Evolutionary conservation across 2,797 vertebrate species (phyloP).

Genomic region (Lithobates pipiens): DNA sequence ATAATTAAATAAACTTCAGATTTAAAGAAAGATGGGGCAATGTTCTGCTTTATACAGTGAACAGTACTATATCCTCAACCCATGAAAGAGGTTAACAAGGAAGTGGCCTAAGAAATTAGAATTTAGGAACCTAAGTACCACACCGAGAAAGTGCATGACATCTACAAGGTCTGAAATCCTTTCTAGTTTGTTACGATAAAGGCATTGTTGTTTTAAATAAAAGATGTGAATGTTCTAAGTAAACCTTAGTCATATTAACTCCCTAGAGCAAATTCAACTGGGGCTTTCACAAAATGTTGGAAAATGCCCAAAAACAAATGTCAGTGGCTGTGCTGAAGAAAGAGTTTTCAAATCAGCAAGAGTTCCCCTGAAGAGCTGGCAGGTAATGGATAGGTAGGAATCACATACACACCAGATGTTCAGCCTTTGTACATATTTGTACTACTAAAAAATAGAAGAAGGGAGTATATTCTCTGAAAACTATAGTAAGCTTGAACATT

Average conservation of each 20-base stretch:
- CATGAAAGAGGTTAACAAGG: no score
- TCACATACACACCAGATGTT: conserved; percentile 56
- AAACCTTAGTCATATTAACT: conserved; percentile 38
- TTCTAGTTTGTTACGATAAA: conserved; percentile 12
- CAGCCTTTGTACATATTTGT: conserved; percentile 16
- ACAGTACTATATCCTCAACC: no score
- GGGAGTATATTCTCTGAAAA: not conserved
- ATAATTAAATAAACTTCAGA: no score
- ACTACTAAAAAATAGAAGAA: conserved; percentile 6
- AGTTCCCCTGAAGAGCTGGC: conserved; percentile 52
- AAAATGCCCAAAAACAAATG: conserved; percentile 51
- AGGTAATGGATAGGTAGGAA: conserved; percentile 57
- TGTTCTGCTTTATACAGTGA: no score
- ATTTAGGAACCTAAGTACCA: not conserved
- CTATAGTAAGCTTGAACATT: no score
- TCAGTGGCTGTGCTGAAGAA: conserved; percentile 23
- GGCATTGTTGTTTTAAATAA: conserved; percentile 55
- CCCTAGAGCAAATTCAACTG: conserved; percentile 26
- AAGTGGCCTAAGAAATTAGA: no score
- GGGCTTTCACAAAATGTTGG: conserved; percentile 49
- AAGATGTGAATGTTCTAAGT: conserved; percentile 42
- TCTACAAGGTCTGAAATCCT: conserved; percentile 30
- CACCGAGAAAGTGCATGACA: conserved; percentile 6
- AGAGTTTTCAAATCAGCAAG: conserved; percentile 26
- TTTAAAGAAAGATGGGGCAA: no score